phyloP scores from a whole-genome alignment of 2,888 invertebrate species.

The Dynastes tityus region DNA sequence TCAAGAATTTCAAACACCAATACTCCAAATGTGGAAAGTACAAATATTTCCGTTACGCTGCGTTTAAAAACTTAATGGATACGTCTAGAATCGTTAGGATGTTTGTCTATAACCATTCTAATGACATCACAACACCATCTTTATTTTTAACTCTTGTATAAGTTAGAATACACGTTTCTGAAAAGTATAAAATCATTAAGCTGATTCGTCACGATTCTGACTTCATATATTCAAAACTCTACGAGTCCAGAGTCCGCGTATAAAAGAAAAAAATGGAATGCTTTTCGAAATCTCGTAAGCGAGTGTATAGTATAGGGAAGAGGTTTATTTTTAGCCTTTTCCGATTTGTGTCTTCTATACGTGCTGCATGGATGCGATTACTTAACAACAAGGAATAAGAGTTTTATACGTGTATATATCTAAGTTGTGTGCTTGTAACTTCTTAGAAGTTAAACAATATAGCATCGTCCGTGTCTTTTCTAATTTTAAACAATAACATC shows the following conservation, averaged over 20 bases:
- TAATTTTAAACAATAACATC: slow-evolving; percentile 28
- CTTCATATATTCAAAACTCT: slow-evolving; percentile 1
- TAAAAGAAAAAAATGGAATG: neutral
- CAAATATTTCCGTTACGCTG: too few relatives aligned
- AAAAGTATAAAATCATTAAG: slow-evolving; percentile 6
- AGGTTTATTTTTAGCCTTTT: slow-evolving; percentile 5
- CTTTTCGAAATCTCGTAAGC: too few relatives aligned
- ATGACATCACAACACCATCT: neutral
- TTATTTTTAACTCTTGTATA: slow-evolving; percentile 12
- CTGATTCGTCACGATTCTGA: neutral
- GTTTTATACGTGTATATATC: neutral
- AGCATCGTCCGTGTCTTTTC: neutral
- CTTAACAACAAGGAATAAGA: neutral
- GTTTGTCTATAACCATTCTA: too few relatives aligned
- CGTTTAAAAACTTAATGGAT: too few relatives aligned
- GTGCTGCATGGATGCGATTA: neutral
- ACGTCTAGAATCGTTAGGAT: too few relatives aligned
- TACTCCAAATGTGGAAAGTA: too few relatives aligned
- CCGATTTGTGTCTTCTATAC: neutral
- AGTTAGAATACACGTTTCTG: neutral
- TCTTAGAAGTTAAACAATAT: slow-evolving; percentile 14
- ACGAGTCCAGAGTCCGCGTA: neutral
- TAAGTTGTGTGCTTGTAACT: neutral
- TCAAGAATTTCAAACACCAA: too few relatives aligned
- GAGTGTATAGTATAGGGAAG: neutral